Evolutionary conservation across 2,888 invertebrate species (phyloP), one percentile per base, ranked within the genome.

Genomic region (Anorthoa munda): DNA sequence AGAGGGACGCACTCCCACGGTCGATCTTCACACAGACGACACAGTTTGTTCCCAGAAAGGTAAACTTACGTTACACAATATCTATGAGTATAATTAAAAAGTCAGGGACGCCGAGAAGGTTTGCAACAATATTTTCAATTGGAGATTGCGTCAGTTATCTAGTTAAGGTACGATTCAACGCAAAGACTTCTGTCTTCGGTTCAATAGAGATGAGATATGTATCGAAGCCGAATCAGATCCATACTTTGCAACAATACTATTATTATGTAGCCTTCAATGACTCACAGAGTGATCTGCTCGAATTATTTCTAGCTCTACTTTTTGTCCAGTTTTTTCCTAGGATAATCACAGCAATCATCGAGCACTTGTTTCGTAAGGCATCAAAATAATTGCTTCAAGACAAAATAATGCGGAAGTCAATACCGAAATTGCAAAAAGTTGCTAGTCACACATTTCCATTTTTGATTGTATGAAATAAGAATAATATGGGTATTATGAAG

Each of bases 1-100:
- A 92, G 89, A 86, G 85, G 87, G 89, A 88, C 87, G 85, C 85
- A 90, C 93, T 95, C 95, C 95, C 95, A 95, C 94, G 95, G 89
- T 90, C 80, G 81, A 83, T 90, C 89, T 89, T 87, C 79, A 76
- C 84, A 86, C 87, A 88, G 90, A 92, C 90, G 87, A 91, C 88
- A 81, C 87, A 79, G 75, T 86, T 89, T 79, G 85, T 91, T 91
- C 92, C 87, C 88, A 92, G 89, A 90, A 90, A 89, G 89, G 90
- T 89, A 82, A 84, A 83, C 87, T 90, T 86, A 85, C 84, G 79
- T 92, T 91, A 89, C 89, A 90, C 88, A 90, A 88, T 87, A 82
- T 83, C 82, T 85, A 89, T 45, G 60, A 60, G 60, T 60, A 21
- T 90, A 90, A 91, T 90, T 91, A 90, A 90, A 87, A 92, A 91